These are phyloP conservation scores for Nowickia ferox DNA, from an alignment of 2,888 invertebrate genomes.

Conservation along the genomic window DNA sequence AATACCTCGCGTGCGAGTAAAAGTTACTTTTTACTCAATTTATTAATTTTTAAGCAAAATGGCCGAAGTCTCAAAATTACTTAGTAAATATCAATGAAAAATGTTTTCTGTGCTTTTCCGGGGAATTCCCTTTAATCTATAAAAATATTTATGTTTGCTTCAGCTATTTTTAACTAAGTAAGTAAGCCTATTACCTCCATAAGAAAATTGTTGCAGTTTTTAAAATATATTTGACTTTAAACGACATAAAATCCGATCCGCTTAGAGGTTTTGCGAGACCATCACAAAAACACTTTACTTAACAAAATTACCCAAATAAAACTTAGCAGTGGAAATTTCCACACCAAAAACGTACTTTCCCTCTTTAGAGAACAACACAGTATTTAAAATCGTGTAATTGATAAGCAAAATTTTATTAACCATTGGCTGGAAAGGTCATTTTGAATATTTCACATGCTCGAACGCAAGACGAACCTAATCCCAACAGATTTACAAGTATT, in stretches of 20 bases:
- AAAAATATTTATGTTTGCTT: no score
- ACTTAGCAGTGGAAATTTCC: neutral
- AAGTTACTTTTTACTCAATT: no score
- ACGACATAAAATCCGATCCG: constrained; percentile 4
- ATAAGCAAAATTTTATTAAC: constrained; percentile 8
- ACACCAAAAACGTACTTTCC: constrained; percentile 6
- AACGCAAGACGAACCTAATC: neutral
- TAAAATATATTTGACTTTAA: neutral
- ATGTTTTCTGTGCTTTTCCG: no score
- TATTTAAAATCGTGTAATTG: neutral
- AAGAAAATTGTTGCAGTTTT: neutral
- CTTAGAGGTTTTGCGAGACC: constrained; percentile 46
- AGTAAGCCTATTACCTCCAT: no score
- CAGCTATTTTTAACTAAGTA: no score
- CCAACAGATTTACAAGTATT: constrained; percentile 50
- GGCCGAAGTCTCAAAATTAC: no score
- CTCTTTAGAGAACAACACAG: constrained; percentile 34
- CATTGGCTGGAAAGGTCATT: constrained; percentile 26
- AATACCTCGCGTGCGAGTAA: no score
- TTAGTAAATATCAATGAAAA: no score
- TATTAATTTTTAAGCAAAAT: no score
- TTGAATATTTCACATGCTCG: neutral
- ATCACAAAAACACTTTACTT: constrained; percentile 22
- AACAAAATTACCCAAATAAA: neutral
- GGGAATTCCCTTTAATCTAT: no score